Conservation (phyloP, 2,113 vertebrate species). For the Chamaea fasciata region DNA sequence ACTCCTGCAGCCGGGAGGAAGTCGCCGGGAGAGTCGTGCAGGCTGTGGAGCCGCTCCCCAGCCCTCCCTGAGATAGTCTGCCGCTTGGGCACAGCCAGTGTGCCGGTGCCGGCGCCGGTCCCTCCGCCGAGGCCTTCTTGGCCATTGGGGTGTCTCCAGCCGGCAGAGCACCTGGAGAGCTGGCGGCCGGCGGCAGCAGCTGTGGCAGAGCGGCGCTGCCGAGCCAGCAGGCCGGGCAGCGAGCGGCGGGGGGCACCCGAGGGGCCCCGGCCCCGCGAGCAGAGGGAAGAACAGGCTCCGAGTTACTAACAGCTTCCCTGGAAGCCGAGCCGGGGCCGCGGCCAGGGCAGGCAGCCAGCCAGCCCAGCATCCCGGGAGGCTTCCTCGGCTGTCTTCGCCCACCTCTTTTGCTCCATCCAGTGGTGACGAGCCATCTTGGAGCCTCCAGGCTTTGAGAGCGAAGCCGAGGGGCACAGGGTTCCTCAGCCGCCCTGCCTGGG, state of each 20-base stretch:
- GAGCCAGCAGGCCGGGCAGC: not conserved
- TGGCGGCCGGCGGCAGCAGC: not conserved
- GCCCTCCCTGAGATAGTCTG: not conserved
- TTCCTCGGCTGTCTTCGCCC: not conserved
- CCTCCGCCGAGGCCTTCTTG: not conserved
- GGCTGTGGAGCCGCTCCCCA: not conserved
- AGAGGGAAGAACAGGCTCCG: not conserved
- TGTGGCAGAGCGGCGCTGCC: not conserved
- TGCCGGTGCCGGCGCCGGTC: not conserved
- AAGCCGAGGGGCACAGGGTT: not conserved
- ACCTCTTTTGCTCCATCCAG: slow-evolving; percentile 59
- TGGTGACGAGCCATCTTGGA: slow-evolving; percentile 19
- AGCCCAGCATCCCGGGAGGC: not conserved
- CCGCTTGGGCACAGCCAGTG: not conserved
- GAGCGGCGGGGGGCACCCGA: not conserved
- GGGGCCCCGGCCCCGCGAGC: not conserved
- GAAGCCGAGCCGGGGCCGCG: not conserved
- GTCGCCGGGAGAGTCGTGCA: fast-evolving
- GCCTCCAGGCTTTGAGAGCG: not conserved
- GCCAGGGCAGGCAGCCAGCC: slow-evolving; percentile 18
- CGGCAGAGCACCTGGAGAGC: not conserved
- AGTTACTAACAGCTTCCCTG: slow-evolving; percentile 29
- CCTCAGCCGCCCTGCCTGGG: not conserved
- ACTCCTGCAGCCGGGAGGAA: not conserved
- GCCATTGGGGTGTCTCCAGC: not conserved